These are phyloP conservation scores for Pterostichus madidus DNA, from an alignment of 2,888 invertebrate genomes.

Conservation along the genomic window DNA sequence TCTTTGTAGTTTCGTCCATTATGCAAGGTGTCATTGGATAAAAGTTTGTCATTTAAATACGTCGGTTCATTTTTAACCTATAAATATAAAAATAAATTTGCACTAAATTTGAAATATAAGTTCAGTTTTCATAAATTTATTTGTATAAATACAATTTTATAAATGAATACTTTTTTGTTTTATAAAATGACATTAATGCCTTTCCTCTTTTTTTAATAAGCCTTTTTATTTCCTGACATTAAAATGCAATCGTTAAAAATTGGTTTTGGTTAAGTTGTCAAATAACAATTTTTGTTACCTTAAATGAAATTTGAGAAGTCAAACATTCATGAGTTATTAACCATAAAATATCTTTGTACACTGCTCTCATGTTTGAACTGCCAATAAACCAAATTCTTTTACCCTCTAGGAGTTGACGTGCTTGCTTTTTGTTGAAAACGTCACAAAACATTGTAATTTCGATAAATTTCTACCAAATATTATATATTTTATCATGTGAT, in stretches of 20 bases:
- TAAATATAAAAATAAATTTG: conserved; percentile 38
- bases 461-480: background rate
- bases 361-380: conserved; percentile 70
- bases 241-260: too few relatives aligned
- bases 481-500: background rate
- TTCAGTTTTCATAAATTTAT: too few relatives aligned
- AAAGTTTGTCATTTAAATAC: conserved; percentile 67
- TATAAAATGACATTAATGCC: too few relatives aligned
- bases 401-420: conserved; percentile 65
- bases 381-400: conserved; percentile 70
- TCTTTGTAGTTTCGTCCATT: conserved; percentile 69
- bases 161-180: too few relatives aligned
- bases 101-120: too few relatives aligned
- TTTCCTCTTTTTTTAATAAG: too few relatives aligned
- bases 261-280: background rate
- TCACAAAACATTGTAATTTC: conserved; percentile 67
- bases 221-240: too few relatives aligned
- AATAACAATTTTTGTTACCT: conserved; percentile 36
- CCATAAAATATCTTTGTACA: conserved; percentile 71
- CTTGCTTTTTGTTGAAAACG: conserved; percentile 63
- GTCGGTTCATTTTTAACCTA: conserved; percentile 69
- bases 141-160: too few relatives aligned
- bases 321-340: conserved; percentile 68
- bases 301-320: conserved; percentile 64
- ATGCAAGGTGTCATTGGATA: conserved; percentile 68